Percentiles rank a stretch among this genome's conserved stretches.
Conservation (phyloP, 2,113 vertebrate species). For the Ginglymostoma cirratum region DNA sequence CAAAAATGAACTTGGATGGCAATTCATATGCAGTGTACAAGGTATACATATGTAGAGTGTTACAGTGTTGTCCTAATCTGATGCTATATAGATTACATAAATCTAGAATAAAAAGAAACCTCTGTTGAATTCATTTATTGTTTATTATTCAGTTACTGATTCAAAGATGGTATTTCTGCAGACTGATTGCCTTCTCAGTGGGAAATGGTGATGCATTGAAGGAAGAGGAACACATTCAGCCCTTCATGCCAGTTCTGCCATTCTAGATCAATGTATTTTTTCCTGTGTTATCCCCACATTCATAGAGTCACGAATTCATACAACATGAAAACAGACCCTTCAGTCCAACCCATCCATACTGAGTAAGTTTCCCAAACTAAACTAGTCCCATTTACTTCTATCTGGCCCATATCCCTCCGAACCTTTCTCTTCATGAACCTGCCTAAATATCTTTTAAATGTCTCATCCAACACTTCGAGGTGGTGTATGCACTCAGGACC, state of each 20-base stretch:
- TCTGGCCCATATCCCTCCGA: too few relatives aligned
- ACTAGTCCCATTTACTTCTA: too few relatives aligned
- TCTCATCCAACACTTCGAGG: too few relatives aligned
- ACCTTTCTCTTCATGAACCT: too few relatives aligned
- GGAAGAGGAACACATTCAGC: neutral
- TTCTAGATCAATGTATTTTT: too few relatives aligned
- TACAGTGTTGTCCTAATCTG: neutral
- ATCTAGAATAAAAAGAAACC: neutral
- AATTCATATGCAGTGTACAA: neutral
- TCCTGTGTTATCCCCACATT: too few relatives aligned
- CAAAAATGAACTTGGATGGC: neutral
- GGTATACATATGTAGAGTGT: neutral
- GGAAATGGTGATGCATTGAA: neutral
- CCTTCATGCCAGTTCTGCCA: too few relatives aligned
- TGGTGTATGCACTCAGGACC: neutral
- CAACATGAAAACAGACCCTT: too few relatives aligned
- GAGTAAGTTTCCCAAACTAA: too few relatives aligned
- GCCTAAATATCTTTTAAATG: too few relatives aligned
- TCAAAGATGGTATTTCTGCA: neutral
- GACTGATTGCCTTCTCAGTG: neutral
- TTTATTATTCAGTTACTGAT: neutral
- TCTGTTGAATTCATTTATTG: neutral
- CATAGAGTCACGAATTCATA: too few relatives aligned
- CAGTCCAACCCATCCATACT: too few relatives aligned
- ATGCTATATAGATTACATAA: neutral